Evolutionary conservation across 2,888 invertebrate genomes (phyloP).

Genomic region (Phengaris arion): DNA sequence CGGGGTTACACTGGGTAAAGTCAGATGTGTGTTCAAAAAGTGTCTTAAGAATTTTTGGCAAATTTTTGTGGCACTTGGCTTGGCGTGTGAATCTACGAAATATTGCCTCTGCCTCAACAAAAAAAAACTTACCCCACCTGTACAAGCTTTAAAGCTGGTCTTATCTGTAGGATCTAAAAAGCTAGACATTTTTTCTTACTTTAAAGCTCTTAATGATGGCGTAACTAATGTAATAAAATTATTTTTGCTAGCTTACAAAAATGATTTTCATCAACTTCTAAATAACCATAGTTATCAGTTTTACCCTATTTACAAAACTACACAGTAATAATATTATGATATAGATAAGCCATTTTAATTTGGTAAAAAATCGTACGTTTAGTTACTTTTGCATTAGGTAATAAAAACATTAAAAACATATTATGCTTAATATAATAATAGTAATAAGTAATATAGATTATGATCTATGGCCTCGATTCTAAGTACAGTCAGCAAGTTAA

Average conservation of each 20-base stretch:
- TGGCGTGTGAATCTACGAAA: no score
- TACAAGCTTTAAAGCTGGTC: no score
- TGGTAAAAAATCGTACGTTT: not conserved
- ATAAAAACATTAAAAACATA: not conserved
- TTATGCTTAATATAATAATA: not conserved
- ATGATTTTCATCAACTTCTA: no score
- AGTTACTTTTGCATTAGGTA: not conserved
- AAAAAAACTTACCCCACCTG: no score
- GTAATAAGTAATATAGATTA: not conserved
- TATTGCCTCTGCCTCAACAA: no score
- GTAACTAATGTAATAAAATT: no score
- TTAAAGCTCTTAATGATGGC: no score
- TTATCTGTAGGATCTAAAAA: no score
- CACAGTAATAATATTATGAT: not conserved
- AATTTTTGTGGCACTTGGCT: not conserved
- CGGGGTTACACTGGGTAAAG: constrained; percentile 6
- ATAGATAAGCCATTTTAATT: not conserved
- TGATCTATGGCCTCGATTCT: not conserved
- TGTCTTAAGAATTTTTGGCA: not conserved
- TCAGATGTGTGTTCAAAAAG: not conserved
- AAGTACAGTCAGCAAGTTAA: not conserved
- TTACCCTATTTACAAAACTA: constrained; percentile 9
- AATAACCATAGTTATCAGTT: not conserved
- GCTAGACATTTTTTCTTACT: no score
- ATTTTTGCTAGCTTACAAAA: no score